Conservation (phyloP, 2,888 invertebrate genomes). For the Serrognathus titanus region DNA sequence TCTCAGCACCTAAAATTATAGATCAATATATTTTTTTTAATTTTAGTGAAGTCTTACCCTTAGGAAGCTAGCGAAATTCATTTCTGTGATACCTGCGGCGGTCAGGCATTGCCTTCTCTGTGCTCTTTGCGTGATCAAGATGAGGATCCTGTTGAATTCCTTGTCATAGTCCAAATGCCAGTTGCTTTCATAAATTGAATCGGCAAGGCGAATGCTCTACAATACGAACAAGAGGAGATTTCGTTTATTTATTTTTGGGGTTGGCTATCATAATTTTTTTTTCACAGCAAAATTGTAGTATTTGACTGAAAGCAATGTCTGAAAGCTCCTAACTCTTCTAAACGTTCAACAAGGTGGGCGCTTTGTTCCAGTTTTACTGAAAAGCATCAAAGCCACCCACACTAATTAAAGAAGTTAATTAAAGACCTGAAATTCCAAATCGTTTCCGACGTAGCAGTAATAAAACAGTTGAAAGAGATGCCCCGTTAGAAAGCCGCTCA, state of each 20-base stretch:
- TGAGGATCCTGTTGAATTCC: constrained; percentile 16
- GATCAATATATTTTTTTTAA: background rate
- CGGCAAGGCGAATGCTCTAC: constrained; percentile 2
- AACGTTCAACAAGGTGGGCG: too few relatives aligned
- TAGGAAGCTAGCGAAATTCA: constrained; percentile 24
- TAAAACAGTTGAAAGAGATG: constrained; percentile 4
- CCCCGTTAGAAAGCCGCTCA: background rate
- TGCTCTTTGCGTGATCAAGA: constrained; percentile 18
- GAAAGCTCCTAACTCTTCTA: too few relatives aligned
- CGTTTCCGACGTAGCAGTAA: constrained; percentile 9
- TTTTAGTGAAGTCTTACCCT: constrained; percentile 8
- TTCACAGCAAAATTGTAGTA: too few relatives aligned
- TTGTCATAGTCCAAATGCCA: constrained; percentile 16
- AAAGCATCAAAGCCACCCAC: too few relatives aligned
- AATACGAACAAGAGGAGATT: too few relatives aligned
- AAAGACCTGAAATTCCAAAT: constrained; percentile 5
- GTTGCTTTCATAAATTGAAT: constrained; percentile 14
- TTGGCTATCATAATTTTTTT: too few relatives aligned
- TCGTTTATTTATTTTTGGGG: too few relatives aligned
- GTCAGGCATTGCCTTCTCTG: constrained; percentile 18
- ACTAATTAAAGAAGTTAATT: too few relatives aligned
- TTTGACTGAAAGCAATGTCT: too few relatives aligned
- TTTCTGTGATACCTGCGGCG: constrained; percentile 21
- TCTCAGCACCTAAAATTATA: background rate
- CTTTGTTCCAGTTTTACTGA: too few relatives aligned